Conservation (phyloP, 1,140 invertebrate species). For the Leptopilina boulardi region DNA sequence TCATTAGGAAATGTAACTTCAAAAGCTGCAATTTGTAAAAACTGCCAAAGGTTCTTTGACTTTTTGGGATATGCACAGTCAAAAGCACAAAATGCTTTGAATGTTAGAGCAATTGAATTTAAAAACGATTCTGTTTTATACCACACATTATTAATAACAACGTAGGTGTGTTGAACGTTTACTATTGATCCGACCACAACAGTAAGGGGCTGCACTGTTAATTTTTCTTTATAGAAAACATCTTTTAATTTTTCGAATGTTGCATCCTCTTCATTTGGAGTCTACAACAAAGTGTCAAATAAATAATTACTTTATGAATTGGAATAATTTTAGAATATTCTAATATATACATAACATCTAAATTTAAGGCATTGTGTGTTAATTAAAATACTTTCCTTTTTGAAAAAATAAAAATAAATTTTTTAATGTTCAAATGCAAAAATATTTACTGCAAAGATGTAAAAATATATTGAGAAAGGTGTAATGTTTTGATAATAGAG, state of each 20-base stretch:
- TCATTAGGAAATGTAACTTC: background rate
- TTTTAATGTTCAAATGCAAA: too few species aligned
- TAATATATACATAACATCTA: too few species aligned
- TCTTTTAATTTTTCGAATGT: background rate
- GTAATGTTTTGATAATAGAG: too few species aligned
- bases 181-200: background rate
- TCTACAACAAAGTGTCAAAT: too few species aligned
- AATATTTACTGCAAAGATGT: too few species aligned
- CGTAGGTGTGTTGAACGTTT: background rate
- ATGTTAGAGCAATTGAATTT: background rate
- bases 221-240: background rate
- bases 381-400: too few species aligned
- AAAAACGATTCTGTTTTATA: constrained; percentile 4
- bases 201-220: background rate
- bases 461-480: too few species aligned
- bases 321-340: too few species aligned
- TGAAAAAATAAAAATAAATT: too few species aligned
- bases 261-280: background rate
- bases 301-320: too few species aligned
- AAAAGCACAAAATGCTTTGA: background rate
- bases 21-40: background rate
- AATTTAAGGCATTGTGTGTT: too few species aligned
- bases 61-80: background rate
- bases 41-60: background rate
- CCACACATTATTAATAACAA: background rate